Conservation (phyloP, 2,113 vertebrate genomes). For the Conger conger region DNA sequence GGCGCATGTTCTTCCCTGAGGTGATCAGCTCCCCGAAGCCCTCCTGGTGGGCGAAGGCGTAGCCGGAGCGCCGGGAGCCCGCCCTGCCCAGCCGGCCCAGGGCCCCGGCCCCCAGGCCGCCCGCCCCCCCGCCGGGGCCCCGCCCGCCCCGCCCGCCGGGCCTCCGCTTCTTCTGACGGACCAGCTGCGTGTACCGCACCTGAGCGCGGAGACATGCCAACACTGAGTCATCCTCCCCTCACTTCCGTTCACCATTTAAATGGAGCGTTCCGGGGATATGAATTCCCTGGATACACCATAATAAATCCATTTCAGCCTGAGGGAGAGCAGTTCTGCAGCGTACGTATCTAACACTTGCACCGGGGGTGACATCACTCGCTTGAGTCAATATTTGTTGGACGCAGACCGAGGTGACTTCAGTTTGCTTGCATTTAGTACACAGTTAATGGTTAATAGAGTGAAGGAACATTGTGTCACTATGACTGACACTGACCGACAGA, state of each 20-base stretch:
- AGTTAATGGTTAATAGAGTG: conserved; percentile 23
- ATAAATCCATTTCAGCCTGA: not conserved
- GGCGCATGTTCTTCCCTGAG: conserved; percentile 92
- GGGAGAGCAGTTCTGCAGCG: not conserved
- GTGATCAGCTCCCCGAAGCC: conserved; percentile 94
- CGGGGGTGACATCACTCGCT: not conserved
- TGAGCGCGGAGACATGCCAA: too few relatives aligned
- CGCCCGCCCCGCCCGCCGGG: conserved; percentile 67
- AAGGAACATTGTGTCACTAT: not conserved
- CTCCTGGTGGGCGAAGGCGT: conserved; percentile 92
- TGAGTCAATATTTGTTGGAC: conserved; percentile 55
- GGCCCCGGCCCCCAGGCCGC: conserved; percentile 61
- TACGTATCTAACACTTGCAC: not conserved
- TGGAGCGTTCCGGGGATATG: too few relatives aligned
- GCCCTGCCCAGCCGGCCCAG: conserved; percentile 67
- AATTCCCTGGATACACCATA: too few relatives aligned
- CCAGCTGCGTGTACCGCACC: conserved; percentile 90
- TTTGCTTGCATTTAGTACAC: not conserved
- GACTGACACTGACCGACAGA: not conserved
- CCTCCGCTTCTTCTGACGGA: conserved; percentile 83
- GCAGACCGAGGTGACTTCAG: not conserved
- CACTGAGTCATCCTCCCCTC: not conserved
- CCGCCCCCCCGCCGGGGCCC: conserved; percentile 54
- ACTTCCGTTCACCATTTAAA: not conserved
- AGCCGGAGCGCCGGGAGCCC: conserved; percentile 81